Percentiles rank a stretch among this genome's conserved stretches.
These are phyloP conservation scores for Conus betulinus DNA, from an alignment of 1,140 invertebrate genomes.

Conservation along the genomic window DNA sequence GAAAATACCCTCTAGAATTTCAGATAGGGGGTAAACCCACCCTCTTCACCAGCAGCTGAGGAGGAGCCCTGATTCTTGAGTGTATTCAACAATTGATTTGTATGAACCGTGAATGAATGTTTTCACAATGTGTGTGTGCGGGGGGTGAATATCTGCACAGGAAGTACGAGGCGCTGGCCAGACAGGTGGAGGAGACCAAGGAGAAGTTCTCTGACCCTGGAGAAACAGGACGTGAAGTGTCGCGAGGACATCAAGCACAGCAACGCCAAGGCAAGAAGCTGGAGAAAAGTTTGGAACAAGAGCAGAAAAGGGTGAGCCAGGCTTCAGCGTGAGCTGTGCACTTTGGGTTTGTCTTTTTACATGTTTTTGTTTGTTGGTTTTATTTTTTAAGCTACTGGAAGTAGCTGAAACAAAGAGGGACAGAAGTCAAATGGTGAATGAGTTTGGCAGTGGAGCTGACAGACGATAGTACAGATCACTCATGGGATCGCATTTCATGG, in stretches of 20 bases:
- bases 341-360: no score
- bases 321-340: no score
- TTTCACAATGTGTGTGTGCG: background rate
- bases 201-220: conserved; percentile 74
- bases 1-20: no score
- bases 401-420: no score
- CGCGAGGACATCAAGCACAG: conserved; percentile 76
- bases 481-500: no score
- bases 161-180: conserved; percentile 68
- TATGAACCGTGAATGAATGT: background rate
- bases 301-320: conserved; percentile 71
- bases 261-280: conserved; percentile 73
- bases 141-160: conserved; percentile 43
- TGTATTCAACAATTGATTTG: background rate
- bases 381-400: no score
- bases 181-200: conserved; percentile 72
- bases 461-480: no score
- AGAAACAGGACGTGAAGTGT: conserved; percentile 74
- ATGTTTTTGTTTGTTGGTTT: no score
- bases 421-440: no score
- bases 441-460: no score
- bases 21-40: no score
- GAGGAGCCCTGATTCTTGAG: background rate
- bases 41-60: no score
- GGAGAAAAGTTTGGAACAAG: conserved; percentile 71